Conservation (phyloP, 30 jellyfish, hydroid and myxozoan species). For the Nemopilema nomurai region DNA sequence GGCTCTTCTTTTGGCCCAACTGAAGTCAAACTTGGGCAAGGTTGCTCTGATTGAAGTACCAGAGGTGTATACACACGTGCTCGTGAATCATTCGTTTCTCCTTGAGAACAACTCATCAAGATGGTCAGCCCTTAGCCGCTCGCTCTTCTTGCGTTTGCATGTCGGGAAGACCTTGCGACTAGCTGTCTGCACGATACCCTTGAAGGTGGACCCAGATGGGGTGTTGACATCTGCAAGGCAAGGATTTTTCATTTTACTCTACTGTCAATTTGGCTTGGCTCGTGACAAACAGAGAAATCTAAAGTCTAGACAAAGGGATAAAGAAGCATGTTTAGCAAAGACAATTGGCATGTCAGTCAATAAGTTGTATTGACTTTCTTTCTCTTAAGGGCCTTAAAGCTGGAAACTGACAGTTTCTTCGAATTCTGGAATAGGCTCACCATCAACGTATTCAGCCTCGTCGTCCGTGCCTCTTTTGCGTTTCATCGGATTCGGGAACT, state of each 20-base stretch:
- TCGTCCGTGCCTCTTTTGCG: conserved; percentile 33
- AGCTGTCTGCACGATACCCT: conserved; percentile 35
- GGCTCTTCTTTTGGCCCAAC: too few species aligned
- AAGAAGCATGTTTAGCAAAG: neutral
- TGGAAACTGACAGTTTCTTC: too few species aligned
- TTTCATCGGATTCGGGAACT: conserved; percentile 46
- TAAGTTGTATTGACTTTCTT: too few species aligned
- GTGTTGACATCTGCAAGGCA: conserved; percentile 33
- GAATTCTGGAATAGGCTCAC: too few species aligned
- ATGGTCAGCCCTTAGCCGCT: conserved; percentile 60
- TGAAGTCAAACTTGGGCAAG: too few species aligned
- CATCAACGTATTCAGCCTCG: conserved; percentile 56
- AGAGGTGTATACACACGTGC: too few species aligned
- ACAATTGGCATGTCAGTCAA: neutral
- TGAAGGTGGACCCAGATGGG: conserved; percentile 17
- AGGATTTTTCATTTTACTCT: neutral
- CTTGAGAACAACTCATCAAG: conserved; percentile 45
- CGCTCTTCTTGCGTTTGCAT: conserved; percentile 61
- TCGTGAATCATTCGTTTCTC: neutral
- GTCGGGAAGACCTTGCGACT: conserved; percentile 47
- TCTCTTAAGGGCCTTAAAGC: too few species aligned
- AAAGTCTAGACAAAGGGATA: too few species aligned
- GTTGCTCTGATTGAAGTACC: too few species aligned
- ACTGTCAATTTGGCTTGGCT: too few species aligned
- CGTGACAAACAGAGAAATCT: too few species aligned